Percentiles rank a stretch among this genome's conserved stretches.
These are phyloP conservation scores for Menura novaehollandiae DNA, from an alignment of 2,113 vertebrate genomes.

Conservation along the genomic window DNA sequence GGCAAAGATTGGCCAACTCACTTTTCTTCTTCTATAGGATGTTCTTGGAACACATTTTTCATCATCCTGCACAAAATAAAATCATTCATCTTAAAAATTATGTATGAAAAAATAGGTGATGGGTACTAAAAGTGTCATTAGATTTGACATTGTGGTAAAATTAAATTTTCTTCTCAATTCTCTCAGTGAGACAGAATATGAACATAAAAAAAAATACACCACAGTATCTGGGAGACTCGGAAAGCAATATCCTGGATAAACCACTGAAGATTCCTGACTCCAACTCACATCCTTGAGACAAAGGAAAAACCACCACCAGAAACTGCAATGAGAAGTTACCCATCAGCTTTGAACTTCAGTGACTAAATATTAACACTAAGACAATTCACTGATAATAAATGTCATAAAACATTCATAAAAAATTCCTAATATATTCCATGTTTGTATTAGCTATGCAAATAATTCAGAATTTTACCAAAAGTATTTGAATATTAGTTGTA, in stretches of 20 bases:
- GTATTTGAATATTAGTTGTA: not conserved
- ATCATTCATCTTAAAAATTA: not conserved
- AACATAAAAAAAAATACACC: not conserved
- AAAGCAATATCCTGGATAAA: not conserved
- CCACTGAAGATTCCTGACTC: not conserved
- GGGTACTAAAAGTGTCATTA: not conserved
- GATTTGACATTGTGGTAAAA: not conserved
- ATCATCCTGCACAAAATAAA: constrained; percentile 75
- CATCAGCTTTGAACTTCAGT: not conserved
- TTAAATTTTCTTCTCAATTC: not conserved
- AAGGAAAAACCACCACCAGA: not conserved
- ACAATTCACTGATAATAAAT: not conserved
- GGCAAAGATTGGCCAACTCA: constrained; percentile 27
- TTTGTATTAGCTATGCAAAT: not conserved
- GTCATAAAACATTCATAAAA: not conserved
- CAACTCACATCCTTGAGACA: not conserved
- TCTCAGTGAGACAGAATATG: not conserved
- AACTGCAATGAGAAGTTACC: not conserved
- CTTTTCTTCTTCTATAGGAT: constrained; percentile 81
- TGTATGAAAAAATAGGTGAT: not conserved
- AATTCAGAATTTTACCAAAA: not conserved
- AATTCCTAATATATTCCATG: not conserved
- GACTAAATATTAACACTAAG: not conserved
- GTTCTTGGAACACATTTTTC: constrained; percentile 82
- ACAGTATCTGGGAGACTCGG: not conserved